Conservation (phyloP, 2,888 invertebrate species). For the Caenorhabditis japonica region DNA sequence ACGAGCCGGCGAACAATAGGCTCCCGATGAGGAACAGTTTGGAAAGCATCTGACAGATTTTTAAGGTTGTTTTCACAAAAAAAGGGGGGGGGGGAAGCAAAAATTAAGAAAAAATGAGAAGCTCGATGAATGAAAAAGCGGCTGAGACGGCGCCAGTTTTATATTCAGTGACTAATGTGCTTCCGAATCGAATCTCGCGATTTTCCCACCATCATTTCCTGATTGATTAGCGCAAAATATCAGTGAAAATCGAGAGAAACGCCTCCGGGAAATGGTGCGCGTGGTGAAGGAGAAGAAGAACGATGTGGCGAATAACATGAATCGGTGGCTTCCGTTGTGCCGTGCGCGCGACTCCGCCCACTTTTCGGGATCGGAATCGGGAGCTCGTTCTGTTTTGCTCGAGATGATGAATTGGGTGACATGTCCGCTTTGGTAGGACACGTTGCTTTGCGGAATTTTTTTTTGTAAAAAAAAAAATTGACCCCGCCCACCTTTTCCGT, state of each 20-base stretch:
- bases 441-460: no score
- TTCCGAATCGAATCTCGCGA: slow-evolving; percentile 13
- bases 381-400: no score
- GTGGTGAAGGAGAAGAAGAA: no score
- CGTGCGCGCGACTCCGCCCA: no score
- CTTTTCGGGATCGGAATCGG: no score
- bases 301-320: no score
- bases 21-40: slow-evolving; percentile 28
- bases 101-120: neutral
- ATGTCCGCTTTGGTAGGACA: slow-evolving; percentile 2
- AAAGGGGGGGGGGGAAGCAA: no score
- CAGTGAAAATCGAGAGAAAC: neutral
- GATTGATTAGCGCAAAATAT: slow-evolving; percentile 12
- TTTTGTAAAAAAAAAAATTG: no score
- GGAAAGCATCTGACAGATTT: slow-evolving; percentile 30
- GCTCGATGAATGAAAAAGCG: neutral
- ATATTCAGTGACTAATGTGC: slow-evolving; percentile 12
- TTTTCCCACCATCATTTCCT: slow-evolving; percentile 16
- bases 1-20: slow-evolving; percentile 8
- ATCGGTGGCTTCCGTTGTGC: no score
- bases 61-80: no score
- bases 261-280: slow-evolving; percentile 39
- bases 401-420: slow-evolving; percentile 20
- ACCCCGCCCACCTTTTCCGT: no score
- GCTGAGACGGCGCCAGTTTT: neutral